Percentiles rank a stretch among this genome's conserved stretches.
phyloP scores from a whole-genome alignment of 2,888 invertebrate species.

The Cryptophagus acutangulus region DNA sequence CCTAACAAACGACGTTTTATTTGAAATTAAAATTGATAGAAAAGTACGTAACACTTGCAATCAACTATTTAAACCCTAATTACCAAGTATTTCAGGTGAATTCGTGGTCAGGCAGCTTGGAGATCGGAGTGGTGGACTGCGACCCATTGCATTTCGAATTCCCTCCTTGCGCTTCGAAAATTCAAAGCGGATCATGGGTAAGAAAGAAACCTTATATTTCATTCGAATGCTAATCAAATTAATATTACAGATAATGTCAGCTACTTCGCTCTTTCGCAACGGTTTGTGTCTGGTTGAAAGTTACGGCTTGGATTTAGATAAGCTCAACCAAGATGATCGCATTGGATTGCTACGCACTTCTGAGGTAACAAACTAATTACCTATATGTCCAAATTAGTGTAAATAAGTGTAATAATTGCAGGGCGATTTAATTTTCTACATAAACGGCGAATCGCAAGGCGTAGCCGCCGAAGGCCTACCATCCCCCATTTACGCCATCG shows the following conservation, averaged over 20 bases:
- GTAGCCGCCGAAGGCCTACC: constrained; percentile 79
- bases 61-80: constrained; percentile 2
- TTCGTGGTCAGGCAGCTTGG: constrained; percentile 73
- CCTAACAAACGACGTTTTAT: constrained; percentile 72
- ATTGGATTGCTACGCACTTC: constrained; percentile 80
- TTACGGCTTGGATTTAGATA: constrained; percentile 81
- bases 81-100: constrained; percentile 58
- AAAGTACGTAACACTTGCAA: constrained; percentile 58
- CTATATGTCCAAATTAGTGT: neutral
- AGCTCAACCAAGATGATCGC: constrained; percentile 74
- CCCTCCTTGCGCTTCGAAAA: constrained; percentile 73
- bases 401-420: constrained; percentile 42
- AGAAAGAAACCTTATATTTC: constrained; percentile 15
- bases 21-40: constrained; percentile 82
- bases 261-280: constrained; percentile 78
- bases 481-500: constrained; percentile 65
- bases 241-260: constrained; percentile 70
- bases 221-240: constrained; percentile 2
- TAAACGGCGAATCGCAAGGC: constrained; percentile 86
- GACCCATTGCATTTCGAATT: constrained; percentile 64
- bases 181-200: constrained; percentile 80
- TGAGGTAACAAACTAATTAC: constrained; percentile 50
- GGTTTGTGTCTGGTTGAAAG: constrained; percentile 75
- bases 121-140: constrained; percentile 68
- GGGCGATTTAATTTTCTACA: constrained; percentile 80